A percentile compares a stretch with the other conserved stretches of the same genome.
Evolutionary conservation across 2,113 vertebrate genomes (phyloP).

Genomic region (Oreochromis tanganicae): DNA sequence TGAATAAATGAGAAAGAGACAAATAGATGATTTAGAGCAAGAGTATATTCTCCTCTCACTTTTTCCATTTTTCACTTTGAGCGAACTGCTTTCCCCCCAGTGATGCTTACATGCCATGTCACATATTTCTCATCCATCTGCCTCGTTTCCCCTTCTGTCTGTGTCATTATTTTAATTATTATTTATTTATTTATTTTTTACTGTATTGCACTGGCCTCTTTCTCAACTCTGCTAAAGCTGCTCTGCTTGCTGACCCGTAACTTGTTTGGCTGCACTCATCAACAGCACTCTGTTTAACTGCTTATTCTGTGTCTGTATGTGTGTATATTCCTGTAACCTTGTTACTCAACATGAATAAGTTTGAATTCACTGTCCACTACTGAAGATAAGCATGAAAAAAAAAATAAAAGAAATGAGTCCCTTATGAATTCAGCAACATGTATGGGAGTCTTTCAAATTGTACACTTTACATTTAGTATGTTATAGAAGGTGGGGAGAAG

Average conservation of each 20-base stretch:
- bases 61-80: background rate
- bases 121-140: background rate
- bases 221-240: background rate
- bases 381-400: background rate
- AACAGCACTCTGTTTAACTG: background rate
- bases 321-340: background rate
- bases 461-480: background rate
- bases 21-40: background rate
- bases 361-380: background rate
- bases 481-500: background rate
- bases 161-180: background rate
- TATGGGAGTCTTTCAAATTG: background rate
- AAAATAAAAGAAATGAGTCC: background rate
- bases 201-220: background rate
- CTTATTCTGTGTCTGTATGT: background rate
- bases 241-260: background rate
- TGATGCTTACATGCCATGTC: background rate
- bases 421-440: background rate
- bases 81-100: background rate
- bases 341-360: background rate
- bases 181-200: background rate
- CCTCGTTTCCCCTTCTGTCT: background rate
- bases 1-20: background rate
- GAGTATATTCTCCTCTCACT: background rate
- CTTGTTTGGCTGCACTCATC: background rate